A percentile compares a stretch with the other conserved stretches of the same genome.
Evolutionary conservation across 2,113 vertebrate genomes (phyloP).

Genomic region (Cettia cetti): DNA sequence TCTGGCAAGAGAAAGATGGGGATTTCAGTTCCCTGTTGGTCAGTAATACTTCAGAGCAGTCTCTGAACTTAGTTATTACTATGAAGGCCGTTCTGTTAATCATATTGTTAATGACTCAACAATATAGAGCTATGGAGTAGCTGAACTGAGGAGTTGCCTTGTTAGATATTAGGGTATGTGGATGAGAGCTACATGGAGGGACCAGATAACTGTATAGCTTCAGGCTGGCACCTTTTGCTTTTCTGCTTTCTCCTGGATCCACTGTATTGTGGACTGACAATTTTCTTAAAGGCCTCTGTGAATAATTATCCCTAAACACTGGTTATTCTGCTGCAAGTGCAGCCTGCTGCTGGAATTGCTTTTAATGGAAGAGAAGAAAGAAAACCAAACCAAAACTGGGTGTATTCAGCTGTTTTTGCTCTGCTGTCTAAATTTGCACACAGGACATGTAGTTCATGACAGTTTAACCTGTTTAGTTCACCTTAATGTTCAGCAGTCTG

Average conservation of each 20-base stretch:
- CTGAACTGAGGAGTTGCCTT: not conserved
- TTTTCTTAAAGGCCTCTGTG: not conserved
- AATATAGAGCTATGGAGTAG: not conserved
- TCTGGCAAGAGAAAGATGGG: not conserved
- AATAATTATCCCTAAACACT: not conserved
- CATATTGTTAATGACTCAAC: not conserved
- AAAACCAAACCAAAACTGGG: not conserved
- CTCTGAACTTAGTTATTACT: not conserved
- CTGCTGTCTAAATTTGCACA: not conserved
- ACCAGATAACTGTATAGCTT: not conserved
- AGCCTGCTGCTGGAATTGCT: not conserved
- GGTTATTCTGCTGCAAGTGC: not conserved
- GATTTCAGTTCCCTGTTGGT: not conserved
- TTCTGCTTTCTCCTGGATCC: not conserved
- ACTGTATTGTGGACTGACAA: not conserved
- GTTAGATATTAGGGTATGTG: not conserved
- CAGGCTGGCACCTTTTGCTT: not conserved
- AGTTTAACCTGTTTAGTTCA: not conserved
- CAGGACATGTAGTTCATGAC: not conserved
- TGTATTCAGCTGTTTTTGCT: not conserved
- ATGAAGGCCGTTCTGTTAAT: not conserved
- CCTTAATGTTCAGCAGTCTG: not conserved
- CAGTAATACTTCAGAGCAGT: not conserved
- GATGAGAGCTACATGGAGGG: not conserved
- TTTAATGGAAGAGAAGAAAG: not conserved